These are phyloP conservation scores for Aphidoletes aphidimyza DNA, from an alignment of 2,888 invertebrate genomes.

Conservation along the genomic window DNA sequence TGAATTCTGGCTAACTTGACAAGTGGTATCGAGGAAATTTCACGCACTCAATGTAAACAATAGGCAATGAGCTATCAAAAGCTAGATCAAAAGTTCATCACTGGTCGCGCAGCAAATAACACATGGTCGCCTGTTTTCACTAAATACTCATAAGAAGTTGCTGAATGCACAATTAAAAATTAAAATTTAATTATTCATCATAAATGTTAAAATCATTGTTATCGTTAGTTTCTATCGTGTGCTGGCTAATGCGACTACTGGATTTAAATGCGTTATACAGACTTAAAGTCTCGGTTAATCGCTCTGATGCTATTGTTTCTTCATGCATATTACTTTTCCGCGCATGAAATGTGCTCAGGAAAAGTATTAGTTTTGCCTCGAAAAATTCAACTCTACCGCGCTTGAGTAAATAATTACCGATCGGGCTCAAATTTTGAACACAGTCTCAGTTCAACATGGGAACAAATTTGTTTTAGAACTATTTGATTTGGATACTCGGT, in stretches of 20 bases:
- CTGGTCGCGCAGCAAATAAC: not conserved
- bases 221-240: constrained; percentile 1
- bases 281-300: not conserved
- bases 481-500: too few relatives aligned
- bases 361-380: too few relatives aligned
- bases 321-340: not conserved
- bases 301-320: constrained; percentile 16
- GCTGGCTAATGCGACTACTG: not conserved
- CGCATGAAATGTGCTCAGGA: too few relatives aligned
- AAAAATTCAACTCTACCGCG: too few relatives aligned
- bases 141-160: not conserved
- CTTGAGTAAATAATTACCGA: too few relatives aligned
- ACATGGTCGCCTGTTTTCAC: not conserved
- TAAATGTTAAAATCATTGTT: constrained; percentile 51
- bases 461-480: too few relatives aligned
- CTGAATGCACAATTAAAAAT: constrained; percentile 46
- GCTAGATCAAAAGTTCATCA: constrained; percentile 15
- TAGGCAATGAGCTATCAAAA: too few relatives aligned
- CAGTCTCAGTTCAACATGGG: too few relatives aligned
- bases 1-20: not conserved
- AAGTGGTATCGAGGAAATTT: not conserved
- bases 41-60: too few relatives aligned
- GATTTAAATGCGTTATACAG: not conserved
- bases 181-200: constrained; percentile 52
- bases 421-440: too few relatives aligned